Conservation (phyloP, 2,888 invertebrate species). For the Malthinus flaveolus region DNA sequence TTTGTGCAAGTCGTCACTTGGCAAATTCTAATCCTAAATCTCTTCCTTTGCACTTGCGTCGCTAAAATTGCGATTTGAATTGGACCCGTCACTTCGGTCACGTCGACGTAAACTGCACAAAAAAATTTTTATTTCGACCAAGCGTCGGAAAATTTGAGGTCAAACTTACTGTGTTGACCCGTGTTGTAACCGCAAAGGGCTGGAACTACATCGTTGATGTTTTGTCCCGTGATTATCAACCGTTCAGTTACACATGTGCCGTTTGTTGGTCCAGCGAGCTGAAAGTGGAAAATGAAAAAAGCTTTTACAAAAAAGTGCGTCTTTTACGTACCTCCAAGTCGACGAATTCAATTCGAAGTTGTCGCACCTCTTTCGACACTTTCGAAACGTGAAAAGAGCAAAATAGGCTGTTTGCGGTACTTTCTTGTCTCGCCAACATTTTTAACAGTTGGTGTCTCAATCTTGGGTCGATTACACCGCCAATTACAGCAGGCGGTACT, state of each 20-base stretch:
- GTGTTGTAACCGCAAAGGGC: slow-evolving; percentile 75
- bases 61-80: slow-evolving; percentile 68
- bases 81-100: slow-evolving; percentile 65
- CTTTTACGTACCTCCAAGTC: slow-evolving; percentile 67
- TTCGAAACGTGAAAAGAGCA: slow-evolving; percentile 69
- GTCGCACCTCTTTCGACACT: slow-evolving; percentile 63
- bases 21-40: slow-evolving; percentile 67
- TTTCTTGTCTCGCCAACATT: slow-evolving; percentile 24
- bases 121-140: slow-evolving; percentile 1
- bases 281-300: slow-evolving; percentile 29
- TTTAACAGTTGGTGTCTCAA: slow-evolving; percentile 26
- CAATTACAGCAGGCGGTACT: slow-evolving; percentile 32
- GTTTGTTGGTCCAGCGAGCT: slow-evolving; percentile 69
- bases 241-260: slow-evolving; percentile 72
- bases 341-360: slow-evolving; percentile 70
- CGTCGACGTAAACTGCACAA: slow-evolving; percentile 71
- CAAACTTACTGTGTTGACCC: slow-evolving; percentile 72
- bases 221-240: slow-evolving; percentile 72
- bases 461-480: slow-evolving; percentile 39
- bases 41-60: slow-evolving; percentile 58
- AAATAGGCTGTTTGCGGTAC: slow-evolving; percentile 58
- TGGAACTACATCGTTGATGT: slow-evolving; percentile 69
- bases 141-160: neutral
- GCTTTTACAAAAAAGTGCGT: neutral
- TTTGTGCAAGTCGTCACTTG: slow-evolving; percentile 55